Evolutionary conservation across 1,140 invertebrate species (phyloP).

Genomic region (Drosophila nigromelanica): DNA sequence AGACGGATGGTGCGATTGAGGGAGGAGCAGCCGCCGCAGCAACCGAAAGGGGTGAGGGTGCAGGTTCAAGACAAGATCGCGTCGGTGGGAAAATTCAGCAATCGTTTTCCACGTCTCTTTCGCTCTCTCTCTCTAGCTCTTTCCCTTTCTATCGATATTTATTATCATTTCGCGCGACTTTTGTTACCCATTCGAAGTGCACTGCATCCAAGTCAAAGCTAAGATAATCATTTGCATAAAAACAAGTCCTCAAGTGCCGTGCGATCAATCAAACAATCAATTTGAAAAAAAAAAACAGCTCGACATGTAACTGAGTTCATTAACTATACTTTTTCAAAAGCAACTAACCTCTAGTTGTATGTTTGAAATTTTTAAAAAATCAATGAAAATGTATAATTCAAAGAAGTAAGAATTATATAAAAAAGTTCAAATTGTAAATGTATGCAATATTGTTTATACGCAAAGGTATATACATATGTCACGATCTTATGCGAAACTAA

Average conservation of each 20-base stretch:
- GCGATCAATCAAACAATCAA: slow-evolving; percentile 40
- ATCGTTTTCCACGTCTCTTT: slow-evolving; percentile 62
- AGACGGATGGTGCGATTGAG: slow-evolving; percentile 65
- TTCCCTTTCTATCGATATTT: slow-evolving; percentile 29
- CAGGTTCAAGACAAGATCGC: slow-evolving; percentile 67
- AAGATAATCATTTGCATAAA: slow-evolving; percentile 47
- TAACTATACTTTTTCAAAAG: not conserved
- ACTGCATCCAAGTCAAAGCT: not conserved
- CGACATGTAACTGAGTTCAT: not conserved
- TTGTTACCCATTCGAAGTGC: not conserved
- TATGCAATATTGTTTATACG: too few species aligned
- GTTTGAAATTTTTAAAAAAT: too few species aligned
- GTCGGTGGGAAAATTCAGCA: slow-evolving; percentile 74
- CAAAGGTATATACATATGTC: too few species aligned
- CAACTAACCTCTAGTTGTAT: too few species aligned
- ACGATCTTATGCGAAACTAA: too few species aligned
- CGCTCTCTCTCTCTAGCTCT: not conserved
- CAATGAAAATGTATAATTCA: too few species aligned
- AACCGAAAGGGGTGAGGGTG: slow-evolving; percentile 26
- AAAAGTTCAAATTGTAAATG: too few species aligned
- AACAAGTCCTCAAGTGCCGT: slow-evolving; percentile 19
- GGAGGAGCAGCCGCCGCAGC: slow-evolving; percentile 46
- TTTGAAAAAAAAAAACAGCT: slow-evolving; percentile 3
- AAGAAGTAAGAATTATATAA: too few species aligned
- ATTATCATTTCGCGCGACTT: slow-evolving; percentile 46